Evolutionary conservation across 2,888 invertebrate species (phyloP).

Genomic region (Seira sanloemensis): DNA sequence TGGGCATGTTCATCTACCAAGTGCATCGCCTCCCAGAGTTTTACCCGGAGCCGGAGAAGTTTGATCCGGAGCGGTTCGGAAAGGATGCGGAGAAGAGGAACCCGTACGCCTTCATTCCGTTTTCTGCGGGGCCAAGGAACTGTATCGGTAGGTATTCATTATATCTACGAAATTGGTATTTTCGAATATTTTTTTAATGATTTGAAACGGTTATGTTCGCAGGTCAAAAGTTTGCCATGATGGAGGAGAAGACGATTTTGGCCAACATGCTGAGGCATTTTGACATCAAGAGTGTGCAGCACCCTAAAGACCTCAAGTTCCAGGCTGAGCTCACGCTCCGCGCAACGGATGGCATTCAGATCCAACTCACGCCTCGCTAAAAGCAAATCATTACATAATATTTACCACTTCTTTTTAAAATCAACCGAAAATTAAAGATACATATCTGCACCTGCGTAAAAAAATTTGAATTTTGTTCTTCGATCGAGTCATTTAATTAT

Average conservation of each 20-base stretch:
- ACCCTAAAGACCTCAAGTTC: constrained; percentile 76
- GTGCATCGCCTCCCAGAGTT: constrained; percentile 74
- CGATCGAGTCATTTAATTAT: no score
- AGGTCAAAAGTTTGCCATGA: constrained; percentile 75
- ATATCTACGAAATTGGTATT: constrained; percentile 9
- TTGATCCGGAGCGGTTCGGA: constrained; percentile 78
- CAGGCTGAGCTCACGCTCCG: constrained; percentile 77
- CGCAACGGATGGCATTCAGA: constrained; percentile 75
- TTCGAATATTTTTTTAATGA: no score
- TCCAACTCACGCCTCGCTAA: constrained; percentile 57
- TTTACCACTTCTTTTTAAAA: no score
- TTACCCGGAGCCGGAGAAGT: constrained; percentile 78
- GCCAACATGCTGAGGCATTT: constrained; percentile 76
- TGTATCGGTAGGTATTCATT: constrained; percentile 56
- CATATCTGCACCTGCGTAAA: no score
- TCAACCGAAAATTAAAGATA: no score
- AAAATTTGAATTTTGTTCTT: no score
- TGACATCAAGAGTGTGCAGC: constrained; percentile 76
- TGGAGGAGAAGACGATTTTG: constrained; percentile 76
- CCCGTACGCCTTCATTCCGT: constrained; percentile 76
- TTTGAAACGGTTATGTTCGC: constrained; percentile 68
- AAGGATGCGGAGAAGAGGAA: constrained; percentile 75
- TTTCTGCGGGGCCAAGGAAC: constrained; percentile 77
- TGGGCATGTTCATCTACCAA: constrained; percentile 54
- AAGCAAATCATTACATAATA: no score